Evolutionary conservation across 2,797 vertebrate genomes (phyloP), one percentile per base, ranked within the genome.

Genomic region (Poeciliopsis infans): DNA sequence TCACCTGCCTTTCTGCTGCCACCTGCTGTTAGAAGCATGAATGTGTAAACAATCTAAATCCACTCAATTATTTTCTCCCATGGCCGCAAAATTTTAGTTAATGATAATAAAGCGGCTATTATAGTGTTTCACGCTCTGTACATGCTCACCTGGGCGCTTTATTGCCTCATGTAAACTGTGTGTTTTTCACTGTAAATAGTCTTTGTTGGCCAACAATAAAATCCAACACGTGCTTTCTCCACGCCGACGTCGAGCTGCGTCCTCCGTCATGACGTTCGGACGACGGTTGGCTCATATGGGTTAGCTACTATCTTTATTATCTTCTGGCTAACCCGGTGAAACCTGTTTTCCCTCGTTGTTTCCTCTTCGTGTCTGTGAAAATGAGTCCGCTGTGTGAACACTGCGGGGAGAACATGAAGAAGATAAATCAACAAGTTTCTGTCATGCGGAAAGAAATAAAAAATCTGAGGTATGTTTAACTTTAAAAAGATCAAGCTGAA

Each of bases 371-470:
- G 1, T 13, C 39, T 18, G 12, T 16, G 79, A 85, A 51, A 13
- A 96, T 95, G 95, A 84, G 75, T 79, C 72, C 64, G 25, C 2
- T 20, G 82, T 88, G 94, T 64, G 81, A 75, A 28, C 86, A 90
- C 79, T 87, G 91, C 61, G 47, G 73, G 0, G 91, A 94, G 2
- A 76, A 85, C 36, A 12, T 93, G 1, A 43, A 80, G 2, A 90
- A 85, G 76, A 84, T 96, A 11, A 90, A 85, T 43, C 92, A 93
- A 84, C 96, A 96, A 76, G 91, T 96, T 69, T 94, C 94, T 78
- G 93, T 96, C 15, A 96, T 96, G 96, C 92, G 96, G 68, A 96
- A 90, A 79, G 96, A 96, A 88, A 91, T 96, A 7, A 96, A 93
- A 89, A 96, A 96, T 78, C 85, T 96, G 72, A 95, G 96, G 96